Base-by-base conservation (phyloP, 2,888 invertebrate species). In the Caradrina kadenii region DNA sequence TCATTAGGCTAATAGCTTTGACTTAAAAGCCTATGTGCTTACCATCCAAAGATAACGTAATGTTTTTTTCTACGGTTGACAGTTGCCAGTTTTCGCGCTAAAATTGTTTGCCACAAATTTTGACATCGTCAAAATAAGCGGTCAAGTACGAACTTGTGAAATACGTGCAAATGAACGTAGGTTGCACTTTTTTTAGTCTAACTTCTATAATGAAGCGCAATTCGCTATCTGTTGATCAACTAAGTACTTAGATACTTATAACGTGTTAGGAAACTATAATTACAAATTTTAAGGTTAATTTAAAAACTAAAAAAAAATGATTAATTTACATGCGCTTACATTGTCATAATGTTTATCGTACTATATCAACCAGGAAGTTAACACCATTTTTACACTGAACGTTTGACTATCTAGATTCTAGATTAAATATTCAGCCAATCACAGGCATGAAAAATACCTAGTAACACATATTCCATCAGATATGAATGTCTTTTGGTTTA, bases 61-160 rank as follows among this genome's bases (percentile, higher is more conserved):
- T 42, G n/a, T 39, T 60, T 56, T 15, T 54, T 45, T 22, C 6
- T 17, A 19, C 10, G 6, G n/a, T 17, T 62, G 50, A 19, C 63
- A 58, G 21, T 21, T 13, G 22, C 2, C 4, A 50, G 13, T 42
- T 58, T 69, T 63, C 59, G 59, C 59, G 50, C 39, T 19, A 39
- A 61, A 52, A 64, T 71, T 64, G n/a, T 22, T 52, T 26, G n/a
- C 3, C n/a, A 63, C 63, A 45, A 69, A 82, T 83, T 74, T 83
- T 73, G 68, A 80, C 73, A 76, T 74, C 45, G 42, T 42, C 39
- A 53, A 59, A 75, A 26, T 82, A 81, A 52, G 68, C 62, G 76
- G 76, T 83, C 81, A 81, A 82, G 79, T 70, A 76, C 76, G 52
- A 56, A 31, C 31, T 82, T 80, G 21, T 53, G 71, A 73, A 76